These are phyloP conservation scores for Periophthalmus modestus DNA, from an alignment of 2,113 vertebrate species.

Conservation along the genomic window DNA sequence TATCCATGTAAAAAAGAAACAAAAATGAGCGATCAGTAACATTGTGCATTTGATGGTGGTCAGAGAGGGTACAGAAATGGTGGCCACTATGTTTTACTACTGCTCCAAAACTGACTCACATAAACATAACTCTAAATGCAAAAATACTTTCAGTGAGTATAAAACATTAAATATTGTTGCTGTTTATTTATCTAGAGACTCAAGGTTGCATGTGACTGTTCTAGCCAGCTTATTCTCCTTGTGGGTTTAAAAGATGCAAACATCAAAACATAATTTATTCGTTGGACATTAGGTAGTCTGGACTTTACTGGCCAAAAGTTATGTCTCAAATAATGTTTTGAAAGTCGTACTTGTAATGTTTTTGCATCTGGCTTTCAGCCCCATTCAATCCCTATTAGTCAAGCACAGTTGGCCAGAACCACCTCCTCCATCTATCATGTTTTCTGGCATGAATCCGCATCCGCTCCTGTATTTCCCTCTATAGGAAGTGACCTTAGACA, in stretches of 20 bases:
- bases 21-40: background rate
- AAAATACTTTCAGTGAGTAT: too few relatives aligned
- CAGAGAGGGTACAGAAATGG: background rate
- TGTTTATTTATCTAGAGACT: too few relatives aligned
- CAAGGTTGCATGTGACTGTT: background rate
- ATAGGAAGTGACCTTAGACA: conserved; percentile 19
- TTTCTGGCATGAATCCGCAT: conserved; percentile 39
- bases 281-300: conserved; percentile 17
- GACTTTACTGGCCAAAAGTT: background rate
- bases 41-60: background rate
- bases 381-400: conserved; percentile 19
- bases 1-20: background rate
- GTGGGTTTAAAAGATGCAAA: background rate
- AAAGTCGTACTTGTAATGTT: conserved; percentile 13
- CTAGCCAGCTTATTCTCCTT: background rate
- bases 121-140: background rate
- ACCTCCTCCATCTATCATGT: conserved; percentile 38
- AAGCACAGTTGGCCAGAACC: conserved; percentile 32
- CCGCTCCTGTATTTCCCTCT: conserved; percentile 11
- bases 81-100: too few relatives aligned
- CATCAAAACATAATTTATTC: conserved; percentile 13
- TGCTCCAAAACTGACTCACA: background rate
- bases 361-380: conserved; percentile 18
- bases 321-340: conserved; percentile 21
- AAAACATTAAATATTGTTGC: too few relatives aligned